Base-by-base conservation (phyloP, 2,113 vertebrate genomes). In the Ammospiza caudacuta region DNA sequence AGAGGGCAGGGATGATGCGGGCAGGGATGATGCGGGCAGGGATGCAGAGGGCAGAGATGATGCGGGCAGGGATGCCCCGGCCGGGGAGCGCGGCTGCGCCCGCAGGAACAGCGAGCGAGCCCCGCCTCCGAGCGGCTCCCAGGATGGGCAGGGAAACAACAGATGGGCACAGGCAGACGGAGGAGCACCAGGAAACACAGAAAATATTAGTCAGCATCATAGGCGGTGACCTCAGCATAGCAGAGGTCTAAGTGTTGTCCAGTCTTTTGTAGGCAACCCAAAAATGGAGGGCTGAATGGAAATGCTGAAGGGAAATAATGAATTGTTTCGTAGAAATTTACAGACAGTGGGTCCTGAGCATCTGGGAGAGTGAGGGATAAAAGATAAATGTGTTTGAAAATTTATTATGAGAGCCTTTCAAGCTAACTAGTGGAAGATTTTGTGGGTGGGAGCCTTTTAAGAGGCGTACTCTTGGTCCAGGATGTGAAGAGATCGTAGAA, bases 121-220 rank as follows among this genome's bases (percentile, higher is more conserved):
- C 43, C 64, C 4, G 69, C 79, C 85, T 86, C 55, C 0, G 2
- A 94, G 51, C 31, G 11, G 74, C 52, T 94, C 68, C 58, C 78
- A 20, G 84, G 74, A 61, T 82, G 69, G 89, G 91, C 81, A 58
- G 64, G 82, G 83, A 87, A 94, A 91, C 66, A 69, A 73, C 96
- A 94, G 94, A 96, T 97, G 95, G 95, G 81, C 69, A 62, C 31
- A 31, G 58, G 46, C 95, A 95, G 95, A 97, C 64, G 93, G 95
- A 95, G 84, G 70, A 94, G 39, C 94, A 87, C 95, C 84, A 87
- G 94, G 95, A 97, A 95, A 95, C 94, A 95, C 77, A 84, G 91
- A 95, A 95, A 95, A 89, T 85, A 95, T 97, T 97, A 95, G 94
- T 96, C 96, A 97, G 95, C 96, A 95, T 96, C 91, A 66, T 43